These are phyloP conservation scores for Botrylloides violaceus DNA, from an alignment of 23 tunicate species.

Conservation along the genomic window DNA sequence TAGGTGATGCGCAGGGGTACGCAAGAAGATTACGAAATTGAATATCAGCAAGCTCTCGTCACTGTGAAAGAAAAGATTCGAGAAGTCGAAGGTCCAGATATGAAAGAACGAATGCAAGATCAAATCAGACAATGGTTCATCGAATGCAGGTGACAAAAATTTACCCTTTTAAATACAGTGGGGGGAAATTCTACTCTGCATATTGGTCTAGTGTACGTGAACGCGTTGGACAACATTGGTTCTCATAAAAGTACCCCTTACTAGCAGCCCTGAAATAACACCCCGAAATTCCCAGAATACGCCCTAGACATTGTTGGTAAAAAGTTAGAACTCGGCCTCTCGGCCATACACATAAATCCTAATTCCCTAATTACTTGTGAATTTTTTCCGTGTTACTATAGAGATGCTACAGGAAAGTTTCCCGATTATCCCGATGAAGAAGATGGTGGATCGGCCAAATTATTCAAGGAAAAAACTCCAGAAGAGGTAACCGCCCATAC, in stretches of 20 bases:
- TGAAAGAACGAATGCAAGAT: constrained; percentile 95
- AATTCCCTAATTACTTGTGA: too few relatives aligned
- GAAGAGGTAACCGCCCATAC: constrained; percentile 95
- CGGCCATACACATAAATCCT: too few relatives aligned
- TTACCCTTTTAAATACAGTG: too few relatives aligned
- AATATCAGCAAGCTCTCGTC: constrained; percentile 94
- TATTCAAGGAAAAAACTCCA: constrained; percentile 97
- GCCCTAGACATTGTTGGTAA: too few relatives aligned
- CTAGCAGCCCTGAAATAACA: too few relatives aligned
- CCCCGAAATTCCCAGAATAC: too few relatives aligned
- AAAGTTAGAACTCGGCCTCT: too few relatives aligned
- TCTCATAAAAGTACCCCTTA: too few relatives aligned
- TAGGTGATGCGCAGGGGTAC: constrained; percentile 65
- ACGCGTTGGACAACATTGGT: too few relatives aligned
- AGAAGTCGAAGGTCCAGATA: constrained; percentile 97
- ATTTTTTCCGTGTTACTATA: too few relatives aligned
- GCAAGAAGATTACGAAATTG: constrained; percentile 95
- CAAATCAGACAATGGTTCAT: constrained; percentile 99
- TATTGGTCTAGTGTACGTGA: too few relatives aligned
- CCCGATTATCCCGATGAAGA: constrained; percentile 99
- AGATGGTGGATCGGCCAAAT: constrained; percentile 89
- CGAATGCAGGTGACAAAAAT: constrained; percentile 95
- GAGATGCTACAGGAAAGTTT: constrained; percentile 98
- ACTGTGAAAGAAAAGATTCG: constrained; percentile 86
- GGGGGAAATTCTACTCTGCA: too few relatives aligned